A percentile compares a stretch with the other conserved stretches of the same genome.
Conservation (phyloP, 1,140 invertebrate species). For the Pemphigus obesinymphae region DNA sequence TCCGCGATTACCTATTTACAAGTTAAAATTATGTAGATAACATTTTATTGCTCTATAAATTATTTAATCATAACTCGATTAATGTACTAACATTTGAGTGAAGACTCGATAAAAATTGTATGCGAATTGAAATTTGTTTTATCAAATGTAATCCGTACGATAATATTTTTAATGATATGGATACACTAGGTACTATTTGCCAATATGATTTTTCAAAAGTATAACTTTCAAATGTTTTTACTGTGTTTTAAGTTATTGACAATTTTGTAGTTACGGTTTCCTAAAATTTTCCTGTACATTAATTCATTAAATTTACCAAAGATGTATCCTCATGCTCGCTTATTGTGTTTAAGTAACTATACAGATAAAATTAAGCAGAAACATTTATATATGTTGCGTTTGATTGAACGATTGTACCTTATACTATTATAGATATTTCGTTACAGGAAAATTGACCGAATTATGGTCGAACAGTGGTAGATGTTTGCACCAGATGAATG, state of each 20-base stretch:
- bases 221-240: background rate
- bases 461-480: background rate
- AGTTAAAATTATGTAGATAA: no score
- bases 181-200: background rate
- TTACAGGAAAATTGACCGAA: background rate
- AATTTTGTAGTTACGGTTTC: background rate
- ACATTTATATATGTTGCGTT: background rate
- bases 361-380: background rate
- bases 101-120: no score
- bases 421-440: background rate
- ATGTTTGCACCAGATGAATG: background rate
- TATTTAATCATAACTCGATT: no score
- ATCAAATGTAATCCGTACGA: background rate
- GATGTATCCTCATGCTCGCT: background rate
- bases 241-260: background rate
- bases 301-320: background rate
- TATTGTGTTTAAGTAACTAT: background rate
- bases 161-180: background rate
- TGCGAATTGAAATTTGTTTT: no score
- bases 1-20: no score
- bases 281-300: background rate
- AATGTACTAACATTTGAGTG: no score
- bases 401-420: background rate
- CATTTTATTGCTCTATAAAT: no score
- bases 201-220: slow-evolving; percentile 8